A percentile compares a stretch with the other conserved stretches of the same genome.
Evolutionary conservation across 2,888 invertebrate genomes (phyloP).

Genomic region (Carpatolechia fugitivella): DNA sequence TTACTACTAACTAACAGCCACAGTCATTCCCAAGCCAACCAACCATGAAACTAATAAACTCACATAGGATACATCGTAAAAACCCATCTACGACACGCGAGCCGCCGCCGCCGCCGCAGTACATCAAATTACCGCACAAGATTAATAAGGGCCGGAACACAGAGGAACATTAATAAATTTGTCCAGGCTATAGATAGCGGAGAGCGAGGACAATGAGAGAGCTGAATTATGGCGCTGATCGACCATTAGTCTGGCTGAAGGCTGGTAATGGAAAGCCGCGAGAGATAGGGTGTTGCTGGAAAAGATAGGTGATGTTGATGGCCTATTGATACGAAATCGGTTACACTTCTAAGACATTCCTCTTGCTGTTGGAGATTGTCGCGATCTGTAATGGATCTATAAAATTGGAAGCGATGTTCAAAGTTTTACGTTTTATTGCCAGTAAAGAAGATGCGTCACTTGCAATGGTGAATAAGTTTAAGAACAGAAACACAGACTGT

Average conservation of each 20-base stretch:
- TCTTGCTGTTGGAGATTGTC: too few species aligned
- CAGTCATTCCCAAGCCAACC: not conserved
- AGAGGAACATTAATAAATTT: constrained; percentile 75
- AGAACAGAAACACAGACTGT: too few species aligned
- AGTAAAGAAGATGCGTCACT: too few species aligned
- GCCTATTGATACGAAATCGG: constrained; percentile 2
- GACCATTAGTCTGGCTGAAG: constrained; percentile 72
- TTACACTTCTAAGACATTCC: too few species aligned
- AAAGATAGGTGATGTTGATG: constrained; percentile 2
- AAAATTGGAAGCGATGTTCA: too few species aligned
- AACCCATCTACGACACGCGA: constrained; percentile 8
- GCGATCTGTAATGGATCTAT: too few species aligned
- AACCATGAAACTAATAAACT: constrained; percentile 4
- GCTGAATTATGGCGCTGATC: constrained; percentile 68
- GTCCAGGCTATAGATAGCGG: constrained; percentile 49
- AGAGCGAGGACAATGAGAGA: constrained; percentile 72
- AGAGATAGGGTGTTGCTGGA: constrained; percentile 25
- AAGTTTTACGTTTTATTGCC: too few species aligned
- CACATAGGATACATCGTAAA: constrained; percentile 1
- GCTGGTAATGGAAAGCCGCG: constrained; percentile 60
- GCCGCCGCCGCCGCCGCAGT: constrained; percentile 29
- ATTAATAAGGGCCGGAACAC: constrained; percentile 64
- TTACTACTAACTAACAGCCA: too few species aligned
- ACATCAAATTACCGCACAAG: constrained; percentile 60
- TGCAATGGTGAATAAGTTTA: too few species aligned